A percentile compares a stretch with the other conserved stretches of the same genome.
These are phyloP conservation scores for Megalopta genalis DNA, from an alignment of 1,140 invertebrate species.

Conservation along the genomic window DNA sequence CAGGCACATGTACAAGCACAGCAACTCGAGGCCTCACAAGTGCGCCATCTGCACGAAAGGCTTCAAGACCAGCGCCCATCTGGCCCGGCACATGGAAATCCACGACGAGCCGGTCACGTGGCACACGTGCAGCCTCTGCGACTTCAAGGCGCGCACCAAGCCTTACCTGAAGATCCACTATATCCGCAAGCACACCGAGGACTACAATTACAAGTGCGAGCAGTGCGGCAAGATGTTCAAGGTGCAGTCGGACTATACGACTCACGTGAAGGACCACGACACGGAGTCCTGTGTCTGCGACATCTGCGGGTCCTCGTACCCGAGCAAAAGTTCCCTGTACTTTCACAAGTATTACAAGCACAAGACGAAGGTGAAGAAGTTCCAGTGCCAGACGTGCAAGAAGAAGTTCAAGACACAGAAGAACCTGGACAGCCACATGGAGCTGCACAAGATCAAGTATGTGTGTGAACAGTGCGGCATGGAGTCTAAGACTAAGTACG, in stretches of 20 bases:
- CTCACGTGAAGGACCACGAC: slow-evolving; percentile 79
- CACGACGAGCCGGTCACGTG: slow-evolving; percentile 71
- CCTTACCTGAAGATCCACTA: slow-evolving; percentile 78
- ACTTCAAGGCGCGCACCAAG: slow-evolving; percentile 76
- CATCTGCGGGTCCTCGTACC: slow-evolving; percentile 83
- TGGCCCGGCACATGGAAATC: slow-evolving; percentile 78
- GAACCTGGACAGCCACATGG: slow-evolving; percentile 74
- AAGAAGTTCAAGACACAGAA: slow-evolving; percentile 78
- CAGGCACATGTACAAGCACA: slow-evolving; percentile 76
- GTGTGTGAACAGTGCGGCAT: slow-evolving; percentile 82
- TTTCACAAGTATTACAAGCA: slow-evolving; percentile 78
- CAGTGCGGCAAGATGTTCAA: slow-evolving; percentile 84
- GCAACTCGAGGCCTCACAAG: slow-evolving; percentile 75
- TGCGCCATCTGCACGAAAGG: slow-evolving; percentile 78
- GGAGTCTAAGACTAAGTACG: slow-evolving; percentile 83
- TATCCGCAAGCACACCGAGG: slow-evolving; percentile 81
- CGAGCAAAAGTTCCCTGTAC: slow-evolving; percentile 72
- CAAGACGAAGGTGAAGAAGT: slow-evolving; percentile 78
- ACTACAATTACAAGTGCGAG: slow-evolving; percentile 82
- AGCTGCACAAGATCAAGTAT: slow-evolving; percentile 80
- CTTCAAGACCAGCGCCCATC: slow-evolving; percentile 79
- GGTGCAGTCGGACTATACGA: slow-evolving; percentile 76
- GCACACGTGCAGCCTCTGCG: slow-evolving; percentile 70
- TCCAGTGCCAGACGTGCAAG: slow-evolving; percentile 78
- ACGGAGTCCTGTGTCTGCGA: slow-evolving; percentile 77